Evolutionary conservation across 2,113 vertebrate species (phyloP).

Genomic region (Hyaena hyaena): DNA sequence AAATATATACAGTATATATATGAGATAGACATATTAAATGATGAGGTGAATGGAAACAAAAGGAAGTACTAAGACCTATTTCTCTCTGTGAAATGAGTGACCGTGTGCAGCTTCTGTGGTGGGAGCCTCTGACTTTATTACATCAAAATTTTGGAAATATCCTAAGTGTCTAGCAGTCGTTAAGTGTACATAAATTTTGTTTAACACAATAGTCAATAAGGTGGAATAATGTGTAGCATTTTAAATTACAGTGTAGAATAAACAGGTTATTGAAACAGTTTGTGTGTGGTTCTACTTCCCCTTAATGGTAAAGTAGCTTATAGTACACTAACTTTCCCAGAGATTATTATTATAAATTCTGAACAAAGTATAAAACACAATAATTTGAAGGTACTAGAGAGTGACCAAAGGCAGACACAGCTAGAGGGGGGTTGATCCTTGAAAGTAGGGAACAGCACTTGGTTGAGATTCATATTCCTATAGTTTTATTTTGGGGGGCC

Average conservation of each 20-base stretch:
- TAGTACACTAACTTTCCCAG: not conserved
- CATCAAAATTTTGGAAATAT: not conserved
- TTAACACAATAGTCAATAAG: not conserved
- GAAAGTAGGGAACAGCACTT: not conserved
- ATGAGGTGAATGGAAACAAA: not conserved
- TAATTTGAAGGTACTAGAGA: not conserved
- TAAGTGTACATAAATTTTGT: not conserved
- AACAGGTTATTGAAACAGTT: not conserved
- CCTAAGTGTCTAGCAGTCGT: not conserved
- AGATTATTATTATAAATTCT: not conserved
- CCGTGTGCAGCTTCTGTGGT: not conserved
- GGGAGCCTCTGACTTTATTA: not conserved
- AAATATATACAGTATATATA: not conserved
- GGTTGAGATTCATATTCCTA: not conserved
- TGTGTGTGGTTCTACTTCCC: not conserved
- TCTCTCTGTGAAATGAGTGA: not conserved
- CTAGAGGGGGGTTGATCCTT: not conserved
- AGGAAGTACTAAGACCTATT: not conserved
- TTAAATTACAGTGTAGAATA: not conserved
- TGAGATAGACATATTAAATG: not conserved
- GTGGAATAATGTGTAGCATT: not conserved
- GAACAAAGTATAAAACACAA: not conserved
- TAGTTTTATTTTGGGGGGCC: not conserved
- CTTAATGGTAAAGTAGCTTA: not conserved
- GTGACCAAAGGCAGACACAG: too few species aligned